phyloP scores from a whole-genome alignment of 92 coral and sea anemone species.

The Anthopleura xanthogrammica region DNA sequence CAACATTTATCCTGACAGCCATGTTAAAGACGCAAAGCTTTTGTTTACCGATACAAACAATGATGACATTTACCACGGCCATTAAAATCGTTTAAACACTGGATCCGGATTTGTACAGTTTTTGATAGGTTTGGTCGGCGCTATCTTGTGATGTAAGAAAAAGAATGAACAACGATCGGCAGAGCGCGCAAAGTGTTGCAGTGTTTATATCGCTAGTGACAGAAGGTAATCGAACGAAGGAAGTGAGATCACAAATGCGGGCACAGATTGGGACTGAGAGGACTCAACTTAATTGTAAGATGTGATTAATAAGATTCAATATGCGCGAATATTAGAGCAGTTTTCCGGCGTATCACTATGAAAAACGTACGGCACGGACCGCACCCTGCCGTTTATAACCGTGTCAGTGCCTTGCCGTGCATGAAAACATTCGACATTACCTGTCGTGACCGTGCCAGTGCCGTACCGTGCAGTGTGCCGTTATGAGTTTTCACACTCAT shows the following conservation, averaged over 20 bases:
- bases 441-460: too few species aligned
- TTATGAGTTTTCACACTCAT: too few species aligned
- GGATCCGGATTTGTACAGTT: neutral
- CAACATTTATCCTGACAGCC: neutral
- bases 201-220: neutral
- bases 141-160: neutral
- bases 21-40: neutral
- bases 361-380: too few species aligned
- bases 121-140: conserved; percentile 3
- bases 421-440: too few species aligned
- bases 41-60: conserved; percentile 2
- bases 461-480: too few species aligned
- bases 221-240: neutral
- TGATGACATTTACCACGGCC: neutral
- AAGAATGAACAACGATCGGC: neutral
- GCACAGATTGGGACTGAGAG: neutral
- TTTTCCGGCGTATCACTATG: too few species aligned
- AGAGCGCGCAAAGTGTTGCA: neutral
- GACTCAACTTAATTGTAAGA: neutral
- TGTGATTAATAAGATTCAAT: too few species aligned
- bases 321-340: too few species aligned
- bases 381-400: too few species aligned
- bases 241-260: neutral
- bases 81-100: conserved; percentile 1
- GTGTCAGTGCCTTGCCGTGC: too few species aligned